phyloP scores from a whole-genome alignment of 1,140 invertebrate genomes.

The Danaus melanippus region DNA sequence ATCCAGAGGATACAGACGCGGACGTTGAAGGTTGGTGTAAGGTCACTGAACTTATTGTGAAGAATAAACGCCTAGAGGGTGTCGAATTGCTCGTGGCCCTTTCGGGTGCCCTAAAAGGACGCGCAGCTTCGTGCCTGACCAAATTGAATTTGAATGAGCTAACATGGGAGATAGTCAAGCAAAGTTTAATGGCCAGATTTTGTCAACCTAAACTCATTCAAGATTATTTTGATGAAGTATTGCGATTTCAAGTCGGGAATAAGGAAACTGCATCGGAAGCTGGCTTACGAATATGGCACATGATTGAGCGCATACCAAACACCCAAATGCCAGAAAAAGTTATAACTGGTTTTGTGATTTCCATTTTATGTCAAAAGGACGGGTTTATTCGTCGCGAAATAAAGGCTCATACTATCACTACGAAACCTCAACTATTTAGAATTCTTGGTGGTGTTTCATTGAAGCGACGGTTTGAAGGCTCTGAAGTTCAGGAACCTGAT shows the following conservation, averaged over 20 bases:
- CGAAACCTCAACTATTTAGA: slow-evolving; percentile 22
- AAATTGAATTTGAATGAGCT: slow-evolving; percentile 22
- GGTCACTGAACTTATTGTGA: slow-evolving; percentile 16
- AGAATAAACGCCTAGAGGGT: slow-evolving; percentile 18
- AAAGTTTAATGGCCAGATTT: slow-evolving; percentile 27
- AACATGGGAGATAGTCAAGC: slow-evolving; percentile 22
- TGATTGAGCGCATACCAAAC: slow-evolving; percentile 27
- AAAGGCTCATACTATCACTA: slow-evolving; percentile 16
- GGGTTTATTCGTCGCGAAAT: slow-evolving; percentile 22
- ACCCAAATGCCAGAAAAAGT: slow-evolving; percentile 23
- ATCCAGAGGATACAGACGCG: too few species aligned
- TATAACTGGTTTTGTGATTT: slow-evolving; percentile 29
- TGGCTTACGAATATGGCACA: slow-evolving; percentile 24
- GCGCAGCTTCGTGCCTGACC: slow-evolving; percentile 25
- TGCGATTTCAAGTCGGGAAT: slow-evolving; percentile 25
- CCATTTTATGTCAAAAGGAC: slow-evolving; percentile 24
- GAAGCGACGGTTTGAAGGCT: slow-evolving; percentile 23
- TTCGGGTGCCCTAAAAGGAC: slow-evolving; percentile 18
- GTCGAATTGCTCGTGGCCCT: slow-evolving; percentile 23
- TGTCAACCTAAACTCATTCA: slow-evolving; percentile 26
- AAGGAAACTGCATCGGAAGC: slow-evolving; percentile 30
- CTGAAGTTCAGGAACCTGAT: slow-evolving; percentile 5
- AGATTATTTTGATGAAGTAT: slow-evolving; percentile 31
- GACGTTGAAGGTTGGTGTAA: not conserved
- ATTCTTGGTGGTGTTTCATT: slow-evolving; percentile 26